phyloP scores from a whole-genome alignment of 2,888 invertebrate species.

The Scaptomyza polygonia region DNA sequence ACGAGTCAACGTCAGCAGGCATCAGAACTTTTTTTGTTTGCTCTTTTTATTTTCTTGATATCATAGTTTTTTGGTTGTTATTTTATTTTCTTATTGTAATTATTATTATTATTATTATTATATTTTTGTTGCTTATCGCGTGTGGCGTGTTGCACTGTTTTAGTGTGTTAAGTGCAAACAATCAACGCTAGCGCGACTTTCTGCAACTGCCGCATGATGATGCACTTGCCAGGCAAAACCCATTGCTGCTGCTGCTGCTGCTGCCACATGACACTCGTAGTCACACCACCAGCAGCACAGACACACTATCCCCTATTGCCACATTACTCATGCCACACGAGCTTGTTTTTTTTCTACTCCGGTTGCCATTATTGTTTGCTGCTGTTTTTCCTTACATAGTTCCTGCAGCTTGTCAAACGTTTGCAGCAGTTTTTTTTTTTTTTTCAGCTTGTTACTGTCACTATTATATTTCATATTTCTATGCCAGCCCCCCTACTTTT shows the following conservation, averaged over 20 bases:
- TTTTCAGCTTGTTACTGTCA: slow-evolving; percentile 75
- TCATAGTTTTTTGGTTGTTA: neutral
- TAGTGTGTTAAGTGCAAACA: slow-evolving; percentile 76
- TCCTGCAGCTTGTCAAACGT: slow-evolving; percentile 63
- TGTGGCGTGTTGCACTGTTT: slow-evolving; percentile 62
- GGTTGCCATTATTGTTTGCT: slow-evolving; percentile 28
- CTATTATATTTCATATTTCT: slow-evolving; percentile 75
- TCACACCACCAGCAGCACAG: neutral
- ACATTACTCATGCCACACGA: slow-evolving; percentile 34
- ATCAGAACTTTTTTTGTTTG: slow-evolving; percentile 8
- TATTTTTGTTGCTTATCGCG: slow-evolving; percentile 19
- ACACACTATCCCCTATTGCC: neutral
- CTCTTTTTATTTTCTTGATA: neutral
- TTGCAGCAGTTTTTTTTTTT: slow-evolving; percentile 44
- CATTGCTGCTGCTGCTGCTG: neutral
- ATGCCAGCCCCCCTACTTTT: slow-evolving; percentile 1
- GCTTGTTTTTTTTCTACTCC: slow-evolving; percentile 34
- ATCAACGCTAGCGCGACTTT: slow-evolving; percentile 76
- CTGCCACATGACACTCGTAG: neutral
- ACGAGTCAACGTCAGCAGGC: slow-evolving; percentile 31
- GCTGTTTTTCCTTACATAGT: slow-evolving; percentile 35
- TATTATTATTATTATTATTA: slow-evolving; percentile 20
- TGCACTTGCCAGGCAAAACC: slow-evolving; percentile 27
- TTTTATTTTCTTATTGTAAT: slow-evolving; percentile 3
- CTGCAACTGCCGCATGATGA: slow-evolving; percentile 58